Evolutionary conservation across 2,113 vertebrate genomes (phyloP), one percentile per base, ranked within the genome.

Genomic region (Gnathonemus longibarbis): DNA sequence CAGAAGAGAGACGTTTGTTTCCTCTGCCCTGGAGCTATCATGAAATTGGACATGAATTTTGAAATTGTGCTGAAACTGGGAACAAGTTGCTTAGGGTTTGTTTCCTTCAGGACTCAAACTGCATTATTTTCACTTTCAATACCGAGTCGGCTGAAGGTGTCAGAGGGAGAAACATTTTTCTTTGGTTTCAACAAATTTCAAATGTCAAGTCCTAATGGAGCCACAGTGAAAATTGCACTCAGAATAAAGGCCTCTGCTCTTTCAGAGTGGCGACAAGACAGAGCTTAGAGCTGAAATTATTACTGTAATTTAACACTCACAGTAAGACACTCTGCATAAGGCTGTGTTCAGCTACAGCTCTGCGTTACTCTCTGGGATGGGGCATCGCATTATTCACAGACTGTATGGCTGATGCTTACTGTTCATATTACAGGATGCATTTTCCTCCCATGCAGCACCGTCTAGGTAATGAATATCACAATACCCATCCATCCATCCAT

Each of bases 71-170:
- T 70, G 52, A 21, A 53, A 88, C 91, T 90, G 45, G 70, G 90
- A 88, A 89, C 91, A 90, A 85, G 90, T 89, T 89, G 66, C 84
- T 70, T 13, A 84, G 88, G 91, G 92, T 90, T 91, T 91, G 94
- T 89, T 88, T 83, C 89, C 90, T 95, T 95, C 89, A 93, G 94
- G 93, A 91, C 94, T 93, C 92, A 96, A 96, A 96, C 95, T 95
- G 92, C 93, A 92, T 96, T 95, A 92, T 94, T 87, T 91, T 87
- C n/a, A 84, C 87, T 90, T 70, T 92, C 91, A 94, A 95, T 94
- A 93, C 91, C 91, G 90, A 45, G 88, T 39, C 87, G 46, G 90
- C 92, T 93, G 89, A 92, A 90, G 92, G 88, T 91, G 89, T 27
- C 5, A 66, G 89, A 42, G 49, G n/a, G 48, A 49, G 10, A 83